Evolutionary conservation across 2,113 vertebrate genomes (phyloP), one percentile per base, ranked within the genome.

Genomic region (Bubo bubo): DNA sequence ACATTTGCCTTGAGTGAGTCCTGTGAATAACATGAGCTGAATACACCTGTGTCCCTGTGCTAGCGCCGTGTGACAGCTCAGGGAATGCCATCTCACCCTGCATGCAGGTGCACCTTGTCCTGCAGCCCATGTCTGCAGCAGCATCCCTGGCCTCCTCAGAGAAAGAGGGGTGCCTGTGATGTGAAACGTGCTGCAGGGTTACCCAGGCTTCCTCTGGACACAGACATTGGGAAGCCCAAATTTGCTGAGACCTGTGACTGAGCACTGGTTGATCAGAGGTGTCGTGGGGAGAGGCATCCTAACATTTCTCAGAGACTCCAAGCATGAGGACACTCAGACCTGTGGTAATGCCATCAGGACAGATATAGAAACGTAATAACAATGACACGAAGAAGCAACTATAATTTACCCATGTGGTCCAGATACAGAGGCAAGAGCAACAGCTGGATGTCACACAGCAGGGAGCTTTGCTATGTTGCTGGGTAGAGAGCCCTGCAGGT

Each of bases 91-190:
- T 15, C 52, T 43, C 30, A 66, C 23, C 13, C 27, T 32, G 10
- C 19, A 15, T 26, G 10, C 0, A 6, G 35, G 24, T 41, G 39
- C n/a, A 27, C 68, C 17, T 85, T 75, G 52, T 71, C 30, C 39
- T 27, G 59, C 37, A 81, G 39, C 16, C 39, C 12, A 5, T 13
- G 23, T 5, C 39, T n/a, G 10, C 16, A 4, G 56, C 4, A 37
- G 12, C 47, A 72, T 18, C 6, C 39, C 9, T 1, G 1, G 24
- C 28, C 24, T 12, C 0, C 0, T 16, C 30, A 62, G 37, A 47
- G 68, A 34, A 73, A 34, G 41, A 55, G 24, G 35, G 32, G 8
- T 67, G 34, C 15, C 23, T 45, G 53, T 0, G 7, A 26, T 62
- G 28, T 30, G 37, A 39, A 77, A 60, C 0, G 0, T 1, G 2